Conservation (phyloP, 2,888 invertebrate species). For the Orgyia antiqua region DNA sequence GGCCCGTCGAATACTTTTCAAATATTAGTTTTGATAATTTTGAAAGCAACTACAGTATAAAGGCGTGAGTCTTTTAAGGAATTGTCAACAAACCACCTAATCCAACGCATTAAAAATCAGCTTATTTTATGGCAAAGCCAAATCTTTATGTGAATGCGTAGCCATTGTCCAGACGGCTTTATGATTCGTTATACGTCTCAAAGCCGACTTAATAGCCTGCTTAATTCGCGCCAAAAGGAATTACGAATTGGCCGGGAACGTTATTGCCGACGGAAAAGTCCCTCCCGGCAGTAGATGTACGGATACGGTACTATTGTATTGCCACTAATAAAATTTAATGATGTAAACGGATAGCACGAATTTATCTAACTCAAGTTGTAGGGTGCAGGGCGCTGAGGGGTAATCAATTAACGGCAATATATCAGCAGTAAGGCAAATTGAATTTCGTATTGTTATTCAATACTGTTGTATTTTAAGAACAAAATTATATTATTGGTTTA, state of each 20-base stretch:
- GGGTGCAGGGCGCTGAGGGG: constrained; percentile 57
- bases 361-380: constrained; percentile 62
- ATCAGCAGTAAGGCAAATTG: constrained; percentile 56
- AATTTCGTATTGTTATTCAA: constrained; percentile 42
- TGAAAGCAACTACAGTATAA: too few relatives aligned
- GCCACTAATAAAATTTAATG: constrained; percentile 76
- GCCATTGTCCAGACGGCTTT: constrained; percentile 54
- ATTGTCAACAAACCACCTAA: too few relatives aligned
- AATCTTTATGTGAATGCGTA: constrained; percentile 48
- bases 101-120: constrained; percentile 31
- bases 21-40: too few relatives aligned
- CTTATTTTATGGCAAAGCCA: constrained; percentile 44
- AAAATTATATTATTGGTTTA: too few relatives aligned
- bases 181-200: constrained; percentile 72
- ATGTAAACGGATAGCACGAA: constrained; percentile 76
- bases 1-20: too few relatives aligned
- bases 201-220: constrained; percentile 71
- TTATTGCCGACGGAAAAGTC: constrained; percentile 58
- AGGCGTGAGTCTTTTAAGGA: too few relatives aligned
- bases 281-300: constrained; percentile 47
- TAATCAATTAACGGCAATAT: constrained; percentile 66
- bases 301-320: constrained; percentile 59
- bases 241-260: constrained; percentile 62
- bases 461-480: constrained; percentile 57
- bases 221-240: constrained; percentile 73